A percentile compares a stretch with the other conserved stretches of the same genome.
These are phyloP conservation scores for Falco peregrinus DNA, from an alignment of 2,797 vertebrate genomes.

Conservation along the genomic window DNA sequence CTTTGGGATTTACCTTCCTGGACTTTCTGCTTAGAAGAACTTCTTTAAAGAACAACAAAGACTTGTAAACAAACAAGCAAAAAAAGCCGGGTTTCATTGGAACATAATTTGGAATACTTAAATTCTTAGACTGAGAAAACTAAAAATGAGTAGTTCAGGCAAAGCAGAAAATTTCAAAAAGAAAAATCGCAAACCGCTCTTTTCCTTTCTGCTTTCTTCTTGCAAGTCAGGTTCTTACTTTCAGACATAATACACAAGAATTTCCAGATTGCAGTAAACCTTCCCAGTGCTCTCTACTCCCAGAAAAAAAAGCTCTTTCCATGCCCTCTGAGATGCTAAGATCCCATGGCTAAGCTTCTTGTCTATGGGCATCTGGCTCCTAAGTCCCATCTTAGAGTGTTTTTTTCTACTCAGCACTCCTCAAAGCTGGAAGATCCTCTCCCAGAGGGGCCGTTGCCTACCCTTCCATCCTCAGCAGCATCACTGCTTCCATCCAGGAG, in stretches of 20 bases:
- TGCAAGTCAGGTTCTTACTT: background rate
- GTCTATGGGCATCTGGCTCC: background rate
- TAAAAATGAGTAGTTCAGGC: background rate
- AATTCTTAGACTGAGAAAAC: background rate
- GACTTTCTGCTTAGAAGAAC: background rate
- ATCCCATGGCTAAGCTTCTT: background rate
- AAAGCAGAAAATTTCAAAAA: background rate
- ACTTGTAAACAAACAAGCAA: background rate
- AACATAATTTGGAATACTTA: background rate
- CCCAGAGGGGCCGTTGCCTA: background rate
- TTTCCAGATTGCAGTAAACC: background rate
- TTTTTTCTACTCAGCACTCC: background rate
- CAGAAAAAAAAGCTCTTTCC: background rate
- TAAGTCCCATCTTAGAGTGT: background rate
- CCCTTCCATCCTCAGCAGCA: background rate
- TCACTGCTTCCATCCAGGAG: background rate
- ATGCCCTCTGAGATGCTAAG: accelerated
- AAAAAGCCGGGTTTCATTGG: background rate
- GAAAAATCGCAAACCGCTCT: background rate
- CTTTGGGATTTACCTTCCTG: background rate
- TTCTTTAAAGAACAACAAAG: background rate
- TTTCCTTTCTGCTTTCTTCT: background rate
- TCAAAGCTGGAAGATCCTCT: background rate
- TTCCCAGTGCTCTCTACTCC: background rate
- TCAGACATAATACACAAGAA: background rate